A percentile compares a stretch with the other conserved stretches of the same genome.
phyloP scores from a whole-genome alignment of 2,888 invertebrate species.

The Lasius platythorax region DNA sequence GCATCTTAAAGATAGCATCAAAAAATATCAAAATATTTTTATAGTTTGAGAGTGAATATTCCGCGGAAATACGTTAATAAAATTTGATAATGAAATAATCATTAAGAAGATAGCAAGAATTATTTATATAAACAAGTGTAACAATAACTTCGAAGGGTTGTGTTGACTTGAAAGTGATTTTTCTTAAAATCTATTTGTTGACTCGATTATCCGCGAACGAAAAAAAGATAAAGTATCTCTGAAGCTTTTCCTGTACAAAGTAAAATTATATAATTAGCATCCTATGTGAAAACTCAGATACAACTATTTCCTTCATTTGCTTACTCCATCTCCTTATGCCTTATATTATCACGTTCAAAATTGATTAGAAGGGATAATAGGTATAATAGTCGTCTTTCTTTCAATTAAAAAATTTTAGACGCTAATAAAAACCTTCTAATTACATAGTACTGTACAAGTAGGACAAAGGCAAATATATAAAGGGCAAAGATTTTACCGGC shows the following conservation, averaged over 20 bases:
- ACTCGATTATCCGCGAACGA: background rate
- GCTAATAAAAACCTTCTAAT: constrained; percentile 14
- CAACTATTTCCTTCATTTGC: background rate
- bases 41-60: background rate
- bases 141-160: background rate
- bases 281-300: background rate
- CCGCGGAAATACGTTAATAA: background rate
- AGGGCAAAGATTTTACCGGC: constrained; percentile 36
- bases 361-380: background rate
- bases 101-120: background rate
- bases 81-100: background rate
- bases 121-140: background rate
- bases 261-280: background rate
- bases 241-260: background rate
- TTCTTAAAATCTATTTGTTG: background rate
- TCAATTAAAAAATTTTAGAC: background rate
- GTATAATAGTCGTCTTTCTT: background rate
- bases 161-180: background rate
- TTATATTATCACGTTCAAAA: background rate
- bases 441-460: background rate
- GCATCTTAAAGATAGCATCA: background rate
- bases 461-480: constrained; percentile 5
- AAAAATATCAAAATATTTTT: background rate
- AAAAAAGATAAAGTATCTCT: background rate
- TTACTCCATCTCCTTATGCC: background rate